A percentile compares a stretch with the other conserved stretches of the same genome.
Evolutionary conservation across 2,113 vertebrate genomes (phyloP).

Genomic region (Oreocharis arfaki): DNA sequence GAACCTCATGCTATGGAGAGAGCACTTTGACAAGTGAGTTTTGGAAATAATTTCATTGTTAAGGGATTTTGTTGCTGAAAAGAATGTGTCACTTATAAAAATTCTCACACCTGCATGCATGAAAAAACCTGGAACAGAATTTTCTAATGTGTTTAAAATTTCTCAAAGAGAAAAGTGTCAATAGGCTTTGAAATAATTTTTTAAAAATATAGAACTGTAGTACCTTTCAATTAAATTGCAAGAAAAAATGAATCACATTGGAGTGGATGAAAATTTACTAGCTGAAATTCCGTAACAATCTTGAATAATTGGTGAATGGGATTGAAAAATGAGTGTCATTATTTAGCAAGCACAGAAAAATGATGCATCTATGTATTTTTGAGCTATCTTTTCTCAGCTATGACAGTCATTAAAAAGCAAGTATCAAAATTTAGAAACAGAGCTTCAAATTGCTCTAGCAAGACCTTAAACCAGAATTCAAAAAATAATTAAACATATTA

Average conservation of each 20-base stretch:
- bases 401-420: not conserved
- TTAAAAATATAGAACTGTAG: not conserved
- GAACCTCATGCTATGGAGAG: not conserved
- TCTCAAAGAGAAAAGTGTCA: not conserved
- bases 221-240: not conserved
- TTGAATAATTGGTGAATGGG: not conserved
- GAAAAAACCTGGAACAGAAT: not conserved
- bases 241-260: not conserved
- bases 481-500: not conserved
- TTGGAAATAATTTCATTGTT: not conserved
- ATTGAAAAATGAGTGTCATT: not conserved
- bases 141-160: not conserved
- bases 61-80: not conserved
- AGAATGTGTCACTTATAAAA: not conserved
- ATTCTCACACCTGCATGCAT: not conserved
- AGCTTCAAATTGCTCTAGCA: not conserved
- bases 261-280: not conserved
- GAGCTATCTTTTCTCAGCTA: not conserved
- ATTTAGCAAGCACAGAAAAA: not conserved
- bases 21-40: not conserved
- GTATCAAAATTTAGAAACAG: not conserved
- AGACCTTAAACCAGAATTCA: not conserved
- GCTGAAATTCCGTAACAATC: not conserved
- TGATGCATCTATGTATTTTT: not conserved
- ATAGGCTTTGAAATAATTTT: not conserved